phyloP scores from a whole-genome alignment of 2,797 vertebrate genomes.

The Eulemur albifrons region DNA sequence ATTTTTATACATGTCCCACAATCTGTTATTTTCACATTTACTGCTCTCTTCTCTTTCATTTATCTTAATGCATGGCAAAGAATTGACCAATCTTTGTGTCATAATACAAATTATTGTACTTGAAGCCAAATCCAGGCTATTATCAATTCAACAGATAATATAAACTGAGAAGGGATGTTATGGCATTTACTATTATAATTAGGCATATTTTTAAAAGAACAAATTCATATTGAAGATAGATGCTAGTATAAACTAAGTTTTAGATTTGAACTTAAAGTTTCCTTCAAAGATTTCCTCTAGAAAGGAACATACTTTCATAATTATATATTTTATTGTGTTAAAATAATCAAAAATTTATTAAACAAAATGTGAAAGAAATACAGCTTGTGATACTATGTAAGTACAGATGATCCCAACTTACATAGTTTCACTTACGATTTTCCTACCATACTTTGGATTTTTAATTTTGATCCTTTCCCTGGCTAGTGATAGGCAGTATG shows the following conservation, averaged over 20 bases:
- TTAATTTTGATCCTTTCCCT: not conserved
- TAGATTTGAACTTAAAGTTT: not conserved
- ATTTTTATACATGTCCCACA: not conserved
- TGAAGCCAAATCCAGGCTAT: not conserved
- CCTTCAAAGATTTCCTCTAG: not conserved
- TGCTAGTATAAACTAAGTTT: not conserved
- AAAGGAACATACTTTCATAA: not conserved
- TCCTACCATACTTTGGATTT: not conserved
- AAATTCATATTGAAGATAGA: not conserved
- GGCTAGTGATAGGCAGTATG: not conserved
- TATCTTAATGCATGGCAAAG: not conserved
- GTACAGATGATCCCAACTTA: not conserved
- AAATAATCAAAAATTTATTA: constrained; percentile 5
- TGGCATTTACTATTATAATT: not conserved
- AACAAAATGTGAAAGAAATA: not conserved
- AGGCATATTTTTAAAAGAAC: not conserved
- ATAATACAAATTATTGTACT: not conserved
- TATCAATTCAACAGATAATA: not conserved
- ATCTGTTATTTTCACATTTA: not conserved
- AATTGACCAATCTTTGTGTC: not conserved
- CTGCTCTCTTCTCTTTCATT: not conserved
- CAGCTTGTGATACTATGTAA: not conserved
- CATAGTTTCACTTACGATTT: not conserved
- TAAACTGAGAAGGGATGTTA: not conserved
- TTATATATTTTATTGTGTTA: not conserved